Evolutionary conservation across 2,888 invertebrate species (phyloP).

Genomic region (Lochmaea crataegi): DNA sequence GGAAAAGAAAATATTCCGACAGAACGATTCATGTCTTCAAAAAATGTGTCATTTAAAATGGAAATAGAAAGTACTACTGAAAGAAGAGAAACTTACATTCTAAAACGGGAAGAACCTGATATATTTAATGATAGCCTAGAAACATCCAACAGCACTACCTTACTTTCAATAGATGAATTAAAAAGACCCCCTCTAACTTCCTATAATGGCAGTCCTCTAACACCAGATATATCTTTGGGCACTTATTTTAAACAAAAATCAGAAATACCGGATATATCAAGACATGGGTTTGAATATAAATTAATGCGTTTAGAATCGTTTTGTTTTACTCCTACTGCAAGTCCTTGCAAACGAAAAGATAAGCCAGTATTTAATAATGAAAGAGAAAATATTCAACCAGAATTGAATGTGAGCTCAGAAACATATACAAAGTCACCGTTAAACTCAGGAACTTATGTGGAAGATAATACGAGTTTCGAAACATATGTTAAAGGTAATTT

Average conservation of each 20-base stretch:
- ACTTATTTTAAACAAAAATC: constrained; percentile 26
- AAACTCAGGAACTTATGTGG: constrained; percentile 53
- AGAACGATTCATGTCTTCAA: constrained; percentile 13
- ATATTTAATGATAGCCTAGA: constrained; percentile 35
- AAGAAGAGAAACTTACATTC: constrained; percentile 36
- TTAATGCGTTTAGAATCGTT: constrained; percentile 45
- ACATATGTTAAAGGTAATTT: constrained; percentile 67
- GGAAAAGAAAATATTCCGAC: constrained; percentile 11
- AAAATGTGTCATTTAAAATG: constrained; percentile 22
- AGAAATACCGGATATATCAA: constrained; percentile 14
- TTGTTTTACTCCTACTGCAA: constrained; percentile 43
- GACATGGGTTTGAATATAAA: constrained; percentile 37
- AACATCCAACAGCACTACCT: constrained; percentile 8
- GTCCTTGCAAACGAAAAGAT: constrained; percentile 25
- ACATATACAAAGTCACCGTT: constrained; percentile 67
- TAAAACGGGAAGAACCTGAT: constrained; percentile 26
- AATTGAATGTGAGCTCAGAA: constrained; percentile 65
- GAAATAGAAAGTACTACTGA: constrained; percentile 17
- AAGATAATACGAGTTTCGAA: constrained; percentile 54
- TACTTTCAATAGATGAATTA: background rate
- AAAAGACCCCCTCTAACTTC: constrained; percentile 15
- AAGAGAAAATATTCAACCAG: constrained; percentile 19
- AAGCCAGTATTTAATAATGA: constrained; percentile 16
- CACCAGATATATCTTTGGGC: constrained; percentile 10
- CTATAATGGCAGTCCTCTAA: constrained; percentile 15